These are phyloP conservation scores for Chalcis sispes DNA, from an alignment of 2,888 invertebrate genomes.

Conservation along the genomic window DNA sequence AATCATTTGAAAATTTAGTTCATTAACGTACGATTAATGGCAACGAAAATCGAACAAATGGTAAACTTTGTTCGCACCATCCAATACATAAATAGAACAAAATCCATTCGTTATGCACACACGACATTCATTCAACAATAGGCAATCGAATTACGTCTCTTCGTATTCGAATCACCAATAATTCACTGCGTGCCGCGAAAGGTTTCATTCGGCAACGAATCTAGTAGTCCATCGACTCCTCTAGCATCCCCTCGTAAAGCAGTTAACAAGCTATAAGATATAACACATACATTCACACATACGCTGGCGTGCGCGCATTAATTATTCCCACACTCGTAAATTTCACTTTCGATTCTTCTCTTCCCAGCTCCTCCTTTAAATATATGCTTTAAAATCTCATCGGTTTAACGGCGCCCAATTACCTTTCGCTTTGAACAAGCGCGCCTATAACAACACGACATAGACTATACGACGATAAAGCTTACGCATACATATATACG, in stretches of 20 bases:
- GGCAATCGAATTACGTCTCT: too few relatives aligned
- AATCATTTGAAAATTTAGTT: too few relatives aligned
- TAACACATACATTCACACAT: too few relatives aligned
- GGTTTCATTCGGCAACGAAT: too few relatives aligned
- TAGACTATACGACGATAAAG: not conserved
- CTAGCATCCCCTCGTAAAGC: constrained; percentile 27
- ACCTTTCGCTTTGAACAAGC: constrained; percentile 38
- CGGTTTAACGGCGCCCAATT: constrained; percentile 54
- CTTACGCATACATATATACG: not conserved
- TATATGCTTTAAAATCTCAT: constrained; percentile 54
- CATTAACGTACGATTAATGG: too few relatives aligned
- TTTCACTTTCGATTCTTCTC: constrained; percentile 16
- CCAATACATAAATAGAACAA: too few relatives aligned
- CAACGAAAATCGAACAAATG: too few relatives aligned
- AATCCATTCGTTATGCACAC: too few relatives aligned
- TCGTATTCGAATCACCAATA: too few relatives aligned
- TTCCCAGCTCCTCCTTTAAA: constrained; percentile 23
- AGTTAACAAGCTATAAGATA: not conserved
- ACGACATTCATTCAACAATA: too few relatives aligned
- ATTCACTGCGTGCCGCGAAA: too few relatives aligned
- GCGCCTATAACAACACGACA: constrained; percentile 5
- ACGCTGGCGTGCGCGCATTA: constrained; percentile 30
- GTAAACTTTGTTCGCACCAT: too few relatives aligned
- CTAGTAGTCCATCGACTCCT: constrained; percentile 10
- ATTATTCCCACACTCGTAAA: constrained; percentile 50